A percentile compares a stretch with the other conserved stretches of the same genome.
Conservation (phyloP, 2,113 vertebrate species). For the Platanista minor region DNA sequence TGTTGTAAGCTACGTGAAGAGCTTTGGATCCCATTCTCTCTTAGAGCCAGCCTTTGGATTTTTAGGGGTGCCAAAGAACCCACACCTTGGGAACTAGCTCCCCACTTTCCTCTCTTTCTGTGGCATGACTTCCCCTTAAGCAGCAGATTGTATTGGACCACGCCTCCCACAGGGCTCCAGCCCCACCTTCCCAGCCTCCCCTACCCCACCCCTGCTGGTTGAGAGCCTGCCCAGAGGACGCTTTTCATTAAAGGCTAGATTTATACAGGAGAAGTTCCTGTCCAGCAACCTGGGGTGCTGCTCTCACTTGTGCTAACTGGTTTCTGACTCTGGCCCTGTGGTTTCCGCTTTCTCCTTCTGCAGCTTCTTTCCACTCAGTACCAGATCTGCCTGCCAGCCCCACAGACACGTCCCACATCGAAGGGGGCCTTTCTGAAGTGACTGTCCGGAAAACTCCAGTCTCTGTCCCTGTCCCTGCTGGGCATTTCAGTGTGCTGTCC, state of each 20-base stretch:
- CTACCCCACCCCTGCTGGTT: fast-evolving
- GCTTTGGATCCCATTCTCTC: not conserved
- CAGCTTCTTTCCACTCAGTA: not conserved
- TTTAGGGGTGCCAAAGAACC: not conserved
- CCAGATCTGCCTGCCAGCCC: not conserved
- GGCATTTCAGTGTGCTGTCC: not conserved
- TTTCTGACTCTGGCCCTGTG: not conserved
- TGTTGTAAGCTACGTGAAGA: not conserved
- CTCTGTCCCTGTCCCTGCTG: not conserved
- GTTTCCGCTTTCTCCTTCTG: not conserved
- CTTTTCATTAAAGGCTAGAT: not conserved
- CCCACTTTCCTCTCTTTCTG: not conserved
- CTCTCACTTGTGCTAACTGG: not conserved
- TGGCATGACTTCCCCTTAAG: not conserved
- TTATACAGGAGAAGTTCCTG: not conserved
- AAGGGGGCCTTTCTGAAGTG: not conserved
- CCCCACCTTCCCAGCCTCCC: not conserved
- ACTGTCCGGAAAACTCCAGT: not conserved
- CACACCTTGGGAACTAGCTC: not conserved
- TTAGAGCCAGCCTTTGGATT: not conserved
- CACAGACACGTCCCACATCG: not conserved
- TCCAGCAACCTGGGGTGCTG: not conserved
- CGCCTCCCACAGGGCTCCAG: fast-evolving
- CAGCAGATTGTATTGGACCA: not conserved
- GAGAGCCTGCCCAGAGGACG: not conserved